Evolutionary conservation across 2,113 vertebrate genomes (phyloP).

Genomic region (Leucoraja erinaceus): DNA sequence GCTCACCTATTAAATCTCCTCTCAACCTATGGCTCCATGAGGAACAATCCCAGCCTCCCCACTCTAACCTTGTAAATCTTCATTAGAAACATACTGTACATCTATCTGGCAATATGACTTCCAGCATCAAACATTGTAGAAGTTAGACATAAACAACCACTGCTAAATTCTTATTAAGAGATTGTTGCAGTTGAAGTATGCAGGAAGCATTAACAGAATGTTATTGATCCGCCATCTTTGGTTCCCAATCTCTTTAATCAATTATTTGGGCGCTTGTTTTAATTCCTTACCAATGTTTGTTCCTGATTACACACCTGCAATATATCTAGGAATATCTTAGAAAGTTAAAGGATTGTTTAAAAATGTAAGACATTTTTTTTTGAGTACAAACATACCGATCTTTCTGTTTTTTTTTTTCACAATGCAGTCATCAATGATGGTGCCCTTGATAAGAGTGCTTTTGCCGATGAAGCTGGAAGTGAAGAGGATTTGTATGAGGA

Average conservation of each 20-base stretch:
- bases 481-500: constrained; percentile 88
- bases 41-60: no score
- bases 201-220: not conserved
- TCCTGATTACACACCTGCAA: not conserved
- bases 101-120: not conserved
- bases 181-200: not conserved
- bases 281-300: not conserved
- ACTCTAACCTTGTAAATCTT: no score
- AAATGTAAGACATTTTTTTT: not conserved
- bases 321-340: not conserved
- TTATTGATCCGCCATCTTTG: not conserved
- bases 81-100: not conserved
- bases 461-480: constrained; percentile 67
- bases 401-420: constrained; percentile 41
- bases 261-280: not conserved
- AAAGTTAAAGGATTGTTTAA: not conserved
- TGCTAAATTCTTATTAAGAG: not conserved
- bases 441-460: constrained; percentile 58
- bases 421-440: constrained; percentile 72
- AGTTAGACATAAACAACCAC: not conserved
- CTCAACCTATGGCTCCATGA: no score
- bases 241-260: not conserved
- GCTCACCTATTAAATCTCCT: no score
- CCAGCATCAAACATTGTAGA: not conserved
- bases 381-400: not conserved